Evolutionary conservation across 2,888 invertebrate genomes (phyloP).

Genomic region (Teleiodes luculella): DNA sequence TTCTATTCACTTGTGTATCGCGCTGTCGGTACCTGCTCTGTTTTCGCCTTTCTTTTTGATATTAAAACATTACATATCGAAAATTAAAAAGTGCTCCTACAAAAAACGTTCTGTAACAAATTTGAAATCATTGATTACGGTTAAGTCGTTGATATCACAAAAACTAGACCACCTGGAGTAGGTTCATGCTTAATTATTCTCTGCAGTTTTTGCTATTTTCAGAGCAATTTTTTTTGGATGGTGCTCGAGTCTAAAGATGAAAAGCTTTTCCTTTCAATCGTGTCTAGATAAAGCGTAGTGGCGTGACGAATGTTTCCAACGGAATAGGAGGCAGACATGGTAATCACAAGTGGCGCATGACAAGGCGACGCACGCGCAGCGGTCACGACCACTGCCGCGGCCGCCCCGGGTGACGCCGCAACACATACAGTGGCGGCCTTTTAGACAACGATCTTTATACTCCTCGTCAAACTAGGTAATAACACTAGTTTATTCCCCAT

Average conservation of each 20-base stretch:
- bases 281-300: constrained; percentile 34
- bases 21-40: neutral
- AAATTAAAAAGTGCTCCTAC: neutral
- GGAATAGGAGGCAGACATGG: constrained; percentile 55
- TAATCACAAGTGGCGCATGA: constrained; percentile 72
- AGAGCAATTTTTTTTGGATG: neutral
- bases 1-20: neutral
- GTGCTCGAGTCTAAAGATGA: neutral
- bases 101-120: neutral
- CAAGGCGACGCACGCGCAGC: constrained; percentile 62
- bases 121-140: neutral
- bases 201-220: constrained; percentile 21
- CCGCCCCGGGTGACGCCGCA: constrained; percentile 51
- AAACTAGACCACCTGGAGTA: constrained; percentile 3
- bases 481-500: constrained; percentile 52
- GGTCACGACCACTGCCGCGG: constrained; percentile 54
- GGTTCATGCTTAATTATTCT: constrained; percentile 2
- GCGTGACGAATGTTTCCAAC: constrained; percentile 37
- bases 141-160: neutral
- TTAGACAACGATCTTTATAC: constrained; percentile 49
- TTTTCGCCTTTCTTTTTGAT: neutral
- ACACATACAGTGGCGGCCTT: constrained; percentile 35
- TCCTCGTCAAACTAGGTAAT: constrained; percentile 51
- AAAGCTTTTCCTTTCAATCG: neutral
- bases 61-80: neutral